Base-by-base conservation (phyloP, 2,888 invertebrate species). In the Lasioglossum calceatum region DNA sequence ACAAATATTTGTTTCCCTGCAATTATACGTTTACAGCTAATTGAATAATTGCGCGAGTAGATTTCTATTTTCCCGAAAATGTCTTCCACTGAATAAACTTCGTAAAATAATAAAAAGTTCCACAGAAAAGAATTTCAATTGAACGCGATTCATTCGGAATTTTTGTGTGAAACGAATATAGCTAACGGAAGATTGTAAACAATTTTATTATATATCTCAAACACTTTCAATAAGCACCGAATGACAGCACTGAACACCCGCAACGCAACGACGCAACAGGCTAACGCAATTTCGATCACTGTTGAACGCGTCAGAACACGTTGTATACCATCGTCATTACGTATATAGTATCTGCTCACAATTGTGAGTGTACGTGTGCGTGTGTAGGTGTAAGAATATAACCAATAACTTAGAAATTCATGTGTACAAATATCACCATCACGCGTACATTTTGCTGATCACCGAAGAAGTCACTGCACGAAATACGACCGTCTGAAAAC, bases 381-480 rank as follows among this genome's bases (percentile, higher is more conserved):
- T 27, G 44, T 10, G 12, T 42, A 16, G 4, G n/a, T 32, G 44
- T 54, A 44, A 32, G 10, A n/a, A 67, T 64, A 36, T 2, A 32
- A 7, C 36, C n/a, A n/a, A 42, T 0, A 12, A 12, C 44, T 71
- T n/a, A 71, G 2, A 71, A 71, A 71, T 42, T n/a, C 36, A 71
- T 42, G 23, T 42, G 5, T 71, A n/a, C 42, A 79, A 64, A 85
- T 74, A 89, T 90, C 90, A 90, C 90, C 88, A 89, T 76, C 61
- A 74, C 86, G 85, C 91, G 86, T 91, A 91, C 91, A 87, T 91
- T 91, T 91, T 91, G 87, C 80, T 91, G 91, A 86, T 79, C 91
- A 86, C 91, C 87, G 75, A 91, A 89, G 77, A 90, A 86, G 80
- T 91, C 87, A 82, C 90, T 86, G 88, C 91, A 91, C 91, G 90